A percentile compares a stretch with the other conserved stretches of the same genome.
These are phyloP conservation scores for Drosophila mayaguana DNA, from an alignment of 2,888 invertebrate genomes.

Conservation along the genomic window DNA sequence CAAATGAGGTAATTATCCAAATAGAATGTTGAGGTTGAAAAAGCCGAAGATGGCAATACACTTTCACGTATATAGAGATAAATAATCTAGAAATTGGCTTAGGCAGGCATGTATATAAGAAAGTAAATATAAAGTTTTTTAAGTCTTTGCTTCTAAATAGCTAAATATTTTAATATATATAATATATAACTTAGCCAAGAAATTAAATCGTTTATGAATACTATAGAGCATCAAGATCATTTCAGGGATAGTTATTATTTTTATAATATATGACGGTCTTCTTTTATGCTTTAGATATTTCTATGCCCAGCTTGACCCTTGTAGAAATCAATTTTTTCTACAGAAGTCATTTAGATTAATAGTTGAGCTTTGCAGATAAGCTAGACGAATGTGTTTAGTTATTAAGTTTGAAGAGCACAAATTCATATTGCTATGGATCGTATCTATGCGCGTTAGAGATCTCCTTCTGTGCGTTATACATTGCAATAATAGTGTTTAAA, in stretches of 20 bases:
- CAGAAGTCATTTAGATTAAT: background rate
- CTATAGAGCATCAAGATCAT: background rate
- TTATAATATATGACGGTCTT: background rate
- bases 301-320: background rate
- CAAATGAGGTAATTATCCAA: slow-evolving; percentile 34
- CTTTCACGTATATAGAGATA: background rate
- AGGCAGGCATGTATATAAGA: too few relatives aligned
- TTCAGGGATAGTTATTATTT: too few relatives aligned
- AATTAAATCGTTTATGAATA: background rate
- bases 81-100: background rate
- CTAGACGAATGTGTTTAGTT: background rate
- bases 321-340: slow-evolving; percentile 1
- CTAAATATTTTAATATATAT: too few relatives aligned
- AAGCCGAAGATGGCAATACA: background rate
- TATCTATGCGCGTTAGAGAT: background rate
- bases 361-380: background rate
- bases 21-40: background rate
- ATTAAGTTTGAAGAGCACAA: background rate
- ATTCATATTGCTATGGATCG: background rate
- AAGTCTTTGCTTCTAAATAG: too few relatives aligned
- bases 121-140: too few relatives aligned
- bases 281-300: background rate
- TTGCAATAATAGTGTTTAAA: background rate
- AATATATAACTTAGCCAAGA: background rate
- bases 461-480: background rate